Percentiles rank a stretch among this genome's conserved stretches.
Evolutionary conservation across 2,888 invertebrate genomes (phyloP).

Genomic region (Lymantria monacha): DNA sequence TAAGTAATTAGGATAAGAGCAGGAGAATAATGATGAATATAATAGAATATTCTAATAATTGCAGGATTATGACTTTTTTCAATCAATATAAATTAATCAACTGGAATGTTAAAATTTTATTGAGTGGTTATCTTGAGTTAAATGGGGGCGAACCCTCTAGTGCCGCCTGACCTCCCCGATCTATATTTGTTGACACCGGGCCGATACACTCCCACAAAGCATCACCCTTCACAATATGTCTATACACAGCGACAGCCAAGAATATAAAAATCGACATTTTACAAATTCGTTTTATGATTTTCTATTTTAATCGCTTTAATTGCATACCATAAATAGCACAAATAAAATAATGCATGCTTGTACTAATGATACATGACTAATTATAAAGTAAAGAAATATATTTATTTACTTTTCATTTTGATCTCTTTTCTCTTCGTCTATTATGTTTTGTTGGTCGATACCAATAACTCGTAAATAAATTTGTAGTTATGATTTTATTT

Average conservation of each 20-base stretch:
- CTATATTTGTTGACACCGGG: conserved; percentile 48
- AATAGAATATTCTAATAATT: background rate
- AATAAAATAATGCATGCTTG: no score
- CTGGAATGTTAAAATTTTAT: conserved; percentile 49
- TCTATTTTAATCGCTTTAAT: background rate
- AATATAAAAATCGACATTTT: conserved; percentile 14
- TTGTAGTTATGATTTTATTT: no score
- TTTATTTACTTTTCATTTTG: no score
- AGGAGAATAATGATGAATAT: no score
- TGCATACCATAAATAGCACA: no score
- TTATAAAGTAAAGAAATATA: no score
- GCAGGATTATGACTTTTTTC: conserved; percentile 21
- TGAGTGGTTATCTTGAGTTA: conserved; percentile 35
- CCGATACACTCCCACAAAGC: conserved; percentile 34
- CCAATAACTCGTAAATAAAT: no score
- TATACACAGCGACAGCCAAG: conserved; percentile 17
- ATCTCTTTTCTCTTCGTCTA: no score
- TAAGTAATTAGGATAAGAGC: no score
- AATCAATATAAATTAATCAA: conserved; percentile 46
- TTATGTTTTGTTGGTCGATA: no score
- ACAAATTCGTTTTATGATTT: conserved; percentile 9
- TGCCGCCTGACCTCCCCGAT: conserved; percentile 38
- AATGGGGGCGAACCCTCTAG: conserved; percentile 37
- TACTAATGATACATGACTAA: no score
- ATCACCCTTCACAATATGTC: conserved; percentile 17